Evolutionary conservation across 2,888 invertebrate genomes (phyloP), one percentile per base, ranked within the genome.

Genomic region (Muschampia plurimacula): DNA sequence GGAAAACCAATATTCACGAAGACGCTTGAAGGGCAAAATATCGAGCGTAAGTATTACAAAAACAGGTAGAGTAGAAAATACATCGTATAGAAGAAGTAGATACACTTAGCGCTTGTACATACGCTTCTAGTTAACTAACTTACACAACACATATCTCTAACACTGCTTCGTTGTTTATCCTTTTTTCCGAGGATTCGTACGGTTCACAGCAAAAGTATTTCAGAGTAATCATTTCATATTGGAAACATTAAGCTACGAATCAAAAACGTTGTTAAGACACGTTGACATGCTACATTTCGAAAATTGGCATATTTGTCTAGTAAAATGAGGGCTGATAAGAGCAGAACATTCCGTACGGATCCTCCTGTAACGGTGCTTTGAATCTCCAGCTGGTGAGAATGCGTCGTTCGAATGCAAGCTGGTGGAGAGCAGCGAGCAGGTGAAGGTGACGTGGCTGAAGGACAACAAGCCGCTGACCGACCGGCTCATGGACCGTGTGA

Each of bases 401-500:
- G 97, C 97, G 57, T 90, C 95, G 75, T 98, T 98, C 90, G 97
- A 97, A 89, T 97, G 97, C 86, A 95, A 96, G 77, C 95, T 98
- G 76, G 95, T 95, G 76, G 89, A 89, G 2, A 95, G 96, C 28
- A 92, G 94, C 66, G 96, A 96, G 2, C 95, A 96, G 13, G 94
- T 95, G 52, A 92, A 93, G 52, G 96, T 98, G 76, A 96, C 96
- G 13, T 98, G 98, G 98, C 88, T 98, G 78, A 98, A 98, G 89
- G 97, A 98, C 89, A 98, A 98, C 91, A 96, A 96, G 88, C 96
- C 97, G 0, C 85, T 98, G 80, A 96, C 96, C 59, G 97, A 97
- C 86, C 96, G 95, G 68, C 90, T 97, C 70, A 97, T 97, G 77
- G 97, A 97, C 84, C 95, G 97, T 15, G 96, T 97, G 68, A 95